Evolutionary conservation across 23 tunicate genomes (phyloP).

Genomic region (Halocynthia aurantium): DNA sequence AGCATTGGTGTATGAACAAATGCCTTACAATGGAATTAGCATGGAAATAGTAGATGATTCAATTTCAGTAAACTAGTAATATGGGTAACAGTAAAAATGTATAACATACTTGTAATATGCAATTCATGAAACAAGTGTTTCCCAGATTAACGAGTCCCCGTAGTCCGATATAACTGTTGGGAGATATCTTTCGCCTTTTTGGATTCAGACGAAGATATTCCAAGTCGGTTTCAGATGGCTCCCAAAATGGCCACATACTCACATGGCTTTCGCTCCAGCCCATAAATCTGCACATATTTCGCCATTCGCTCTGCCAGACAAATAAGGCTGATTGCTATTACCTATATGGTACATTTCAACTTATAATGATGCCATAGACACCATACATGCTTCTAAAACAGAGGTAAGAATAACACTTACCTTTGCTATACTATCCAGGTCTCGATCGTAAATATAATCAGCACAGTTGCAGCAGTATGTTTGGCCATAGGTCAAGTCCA

Average conservation of each 20-base stretch:
- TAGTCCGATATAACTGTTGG: conserved; percentile 78
- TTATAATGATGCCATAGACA: too few relatives aligned
- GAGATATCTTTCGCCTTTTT: conserved; percentile 65
- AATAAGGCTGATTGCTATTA: too few relatives aligned
- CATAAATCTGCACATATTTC: conserved; percentile 65
- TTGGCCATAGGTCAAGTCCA: conserved; percentile 90
- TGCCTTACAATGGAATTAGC: conserved; percentile 33
- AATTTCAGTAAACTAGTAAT: background rate
- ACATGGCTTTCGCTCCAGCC: conserved; percentile 82
- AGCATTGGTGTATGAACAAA: conserved; percentile 96
- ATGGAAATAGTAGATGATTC: background rate
- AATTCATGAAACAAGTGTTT: conserved; percentile 98
- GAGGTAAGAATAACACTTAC: conserved; percentile 18
- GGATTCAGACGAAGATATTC: conserved; percentile 59
- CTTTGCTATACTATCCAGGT: conserved; percentile 72
- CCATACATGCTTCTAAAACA: too few relatives aligned
- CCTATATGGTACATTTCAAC: too few relatives aligned
- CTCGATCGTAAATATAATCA: conserved; percentile 82
- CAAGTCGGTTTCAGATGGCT: conserved; percentile 69
- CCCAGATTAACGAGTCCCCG: conserved; percentile 93
- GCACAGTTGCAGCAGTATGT: conserved; percentile 75
- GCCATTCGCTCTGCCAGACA: conserved; percentile 58
- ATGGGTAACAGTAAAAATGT: background rate
- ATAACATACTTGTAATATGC: conserved; percentile 71
- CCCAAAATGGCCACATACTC: conserved; percentile 79